Conservation (phyloP, 2,113 vertebrate genomes). For the Okapia johnstoni region DNA sequence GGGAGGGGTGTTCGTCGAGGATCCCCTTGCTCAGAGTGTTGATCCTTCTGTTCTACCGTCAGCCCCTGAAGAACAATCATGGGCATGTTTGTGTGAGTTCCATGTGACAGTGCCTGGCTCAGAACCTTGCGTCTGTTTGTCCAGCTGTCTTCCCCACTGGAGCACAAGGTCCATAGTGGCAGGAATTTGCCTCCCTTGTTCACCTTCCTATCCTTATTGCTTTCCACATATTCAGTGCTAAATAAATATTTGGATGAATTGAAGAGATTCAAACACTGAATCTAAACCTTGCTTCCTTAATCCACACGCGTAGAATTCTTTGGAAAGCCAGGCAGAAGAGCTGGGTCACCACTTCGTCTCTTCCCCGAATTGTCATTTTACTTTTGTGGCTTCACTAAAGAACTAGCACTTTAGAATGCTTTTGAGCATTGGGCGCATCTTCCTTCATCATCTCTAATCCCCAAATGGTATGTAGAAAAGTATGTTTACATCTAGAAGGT, state of each 20-base stretch:
- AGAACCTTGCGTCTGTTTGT: background rate
- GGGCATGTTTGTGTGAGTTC: background rate
- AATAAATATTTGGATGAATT: background rate
- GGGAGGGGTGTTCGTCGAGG: background rate
- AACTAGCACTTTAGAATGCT: background rate
- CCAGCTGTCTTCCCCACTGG: background rate
- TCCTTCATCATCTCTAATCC: background rate
- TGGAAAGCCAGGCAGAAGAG: background rate
- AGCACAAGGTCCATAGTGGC: background rate
- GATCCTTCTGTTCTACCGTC: background rate
- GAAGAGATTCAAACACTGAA: background rate
- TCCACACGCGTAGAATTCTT: background rate
- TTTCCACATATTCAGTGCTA: background rate
- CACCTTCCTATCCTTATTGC: background rate
- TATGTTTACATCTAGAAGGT: background rate
- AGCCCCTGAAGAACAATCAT: background rate
- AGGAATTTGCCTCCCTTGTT: background rate
- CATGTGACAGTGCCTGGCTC: background rate
- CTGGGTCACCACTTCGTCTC: background rate
- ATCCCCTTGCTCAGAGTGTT: background rate
- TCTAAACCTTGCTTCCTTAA: background rate
- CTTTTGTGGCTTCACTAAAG: slow-evolving; percentile 11
- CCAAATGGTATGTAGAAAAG: background rate
- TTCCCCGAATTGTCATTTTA: background rate
- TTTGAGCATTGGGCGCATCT: background rate